Conservation (phyloP, 2,888 invertebrate genomes). For the Schrankia costaestrigalis region DNA sequence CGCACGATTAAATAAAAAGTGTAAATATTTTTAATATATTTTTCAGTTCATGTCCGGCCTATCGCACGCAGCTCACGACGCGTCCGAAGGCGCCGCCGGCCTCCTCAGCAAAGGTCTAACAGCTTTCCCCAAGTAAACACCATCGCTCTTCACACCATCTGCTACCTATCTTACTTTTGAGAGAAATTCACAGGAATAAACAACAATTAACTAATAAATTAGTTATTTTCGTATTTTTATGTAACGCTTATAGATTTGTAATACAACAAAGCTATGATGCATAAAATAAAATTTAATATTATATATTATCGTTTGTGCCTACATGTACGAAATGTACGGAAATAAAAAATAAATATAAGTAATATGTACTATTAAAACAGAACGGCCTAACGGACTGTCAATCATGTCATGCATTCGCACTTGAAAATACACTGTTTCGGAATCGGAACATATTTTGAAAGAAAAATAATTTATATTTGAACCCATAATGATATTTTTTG, state of each 20-base stretch:
- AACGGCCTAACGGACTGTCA: too few species aligned
- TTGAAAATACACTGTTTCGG: too few species aligned
- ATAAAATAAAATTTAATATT: too few species aligned
- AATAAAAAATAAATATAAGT: too few species aligned
- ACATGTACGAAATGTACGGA: too few species aligned
- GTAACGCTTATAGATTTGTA: constrained; percentile 13
- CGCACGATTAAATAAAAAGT: background rate
- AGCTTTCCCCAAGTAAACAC: constrained; percentile 62
- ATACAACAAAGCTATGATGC: constrained; percentile 11
- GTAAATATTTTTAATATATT: constrained; percentile 4
- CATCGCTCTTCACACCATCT: constrained; percentile 14
- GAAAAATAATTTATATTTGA: too few species aligned
- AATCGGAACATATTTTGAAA: too few species aligned
- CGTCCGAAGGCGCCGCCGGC: constrained; percentile 66
- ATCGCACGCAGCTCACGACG: constrained; percentile 63
- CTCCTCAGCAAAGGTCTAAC: constrained; percentile 77
- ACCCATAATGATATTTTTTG: too few species aligned
- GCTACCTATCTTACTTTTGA: constrained; percentile 22
- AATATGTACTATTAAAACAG: too few species aligned
- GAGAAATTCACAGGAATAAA: constrained; percentile 35
- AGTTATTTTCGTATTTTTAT: background rate
- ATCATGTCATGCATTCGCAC: too few species aligned
- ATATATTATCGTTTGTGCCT: too few species aligned
- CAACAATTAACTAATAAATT: background rate
- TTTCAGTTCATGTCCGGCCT: constrained; percentile 62